Evolutionary conservation across 2,888 invertebrate genomes (phyloP).

Genomic region (Drosophila histrio): DNA sequence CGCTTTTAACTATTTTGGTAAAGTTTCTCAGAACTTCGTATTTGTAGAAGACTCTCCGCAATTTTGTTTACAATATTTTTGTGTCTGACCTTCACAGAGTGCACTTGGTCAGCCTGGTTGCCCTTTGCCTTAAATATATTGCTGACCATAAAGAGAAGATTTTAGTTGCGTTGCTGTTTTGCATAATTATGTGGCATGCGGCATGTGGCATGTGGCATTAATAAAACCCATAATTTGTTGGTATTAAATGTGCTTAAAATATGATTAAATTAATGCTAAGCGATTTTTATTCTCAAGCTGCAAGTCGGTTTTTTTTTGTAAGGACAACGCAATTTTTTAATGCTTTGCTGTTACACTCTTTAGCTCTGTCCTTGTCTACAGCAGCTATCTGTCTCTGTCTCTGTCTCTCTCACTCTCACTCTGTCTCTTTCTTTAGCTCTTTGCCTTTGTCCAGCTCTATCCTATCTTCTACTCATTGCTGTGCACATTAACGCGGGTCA

Average conservation of each 20-base stretch:
- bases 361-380: background rate
- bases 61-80: background rate
- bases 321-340: conserved; percentile 52
- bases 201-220: conserved; percentile 28
- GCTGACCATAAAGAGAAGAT: conserved; percentile 15
- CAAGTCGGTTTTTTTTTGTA: conserved; percentile 36
- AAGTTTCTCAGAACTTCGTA: too few species aligned
- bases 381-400: background rate
- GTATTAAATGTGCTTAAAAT: conserved; percentile 45
- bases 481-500: conserved; percentile 70
- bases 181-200: conserved; percentile 10
- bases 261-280: conserved; percentile 55
- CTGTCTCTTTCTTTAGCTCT: background rate
- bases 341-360: conserved; percentile 28
- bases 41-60: background rate
- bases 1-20: too few species aligned
- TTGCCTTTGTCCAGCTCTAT: conserved; percentile 12
- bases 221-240: conserved; percentile 20
- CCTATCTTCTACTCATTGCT: conserved; percentile 43
- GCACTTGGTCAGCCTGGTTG: background rate
- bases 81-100: background rate
- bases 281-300: conserved; percentile 41
- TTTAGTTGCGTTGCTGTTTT: conserved; percentile 1
- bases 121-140: background rate
- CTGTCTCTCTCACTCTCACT: background rate